Evolutionary conservation across 2,888 invertebrate genomes (phyloP).

Genomic region (Girardia tigrina): DNA sequence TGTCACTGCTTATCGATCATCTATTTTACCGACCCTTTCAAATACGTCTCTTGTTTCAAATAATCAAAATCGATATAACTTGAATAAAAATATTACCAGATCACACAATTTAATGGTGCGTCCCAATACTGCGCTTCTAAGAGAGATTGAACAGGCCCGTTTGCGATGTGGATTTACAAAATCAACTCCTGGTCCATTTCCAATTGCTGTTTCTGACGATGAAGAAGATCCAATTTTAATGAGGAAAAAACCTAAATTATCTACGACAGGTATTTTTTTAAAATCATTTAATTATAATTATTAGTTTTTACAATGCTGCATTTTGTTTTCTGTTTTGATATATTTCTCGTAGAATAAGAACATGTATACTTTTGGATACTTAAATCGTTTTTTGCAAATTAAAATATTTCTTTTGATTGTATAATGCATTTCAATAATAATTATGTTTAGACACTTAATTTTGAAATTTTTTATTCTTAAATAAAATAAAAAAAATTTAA

Average conservation of each 20-base stretch:
- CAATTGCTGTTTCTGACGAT: conserved; percentile 4
- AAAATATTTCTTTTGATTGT: too few species aligned
- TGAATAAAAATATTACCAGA: conserved; percentile 11
- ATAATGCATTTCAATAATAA: too few species aligned
- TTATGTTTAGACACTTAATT: too few species aligned
- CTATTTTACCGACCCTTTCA: conserved; percentile 6
- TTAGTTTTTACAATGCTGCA: too few species aligned
- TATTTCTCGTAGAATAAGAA: too few species aligned
- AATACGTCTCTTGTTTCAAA: neutral
- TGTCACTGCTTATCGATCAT: neutral
- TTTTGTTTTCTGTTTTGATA: too few species aligned
- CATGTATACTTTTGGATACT: too few species aligned
- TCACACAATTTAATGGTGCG: neutral
- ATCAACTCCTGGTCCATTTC: neutral
- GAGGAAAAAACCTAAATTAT: neutral
- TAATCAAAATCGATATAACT: neutral
- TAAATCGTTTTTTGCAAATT: too few species aligned
- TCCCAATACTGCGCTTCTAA: neutral
- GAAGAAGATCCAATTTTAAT: neutral
- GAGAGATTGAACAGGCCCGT: conserved; percentile 28
- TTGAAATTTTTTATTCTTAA: too few species aligned
- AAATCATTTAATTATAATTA: too few species aligned
- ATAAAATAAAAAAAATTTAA: too few species aligned
- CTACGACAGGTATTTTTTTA: too few species aligned
- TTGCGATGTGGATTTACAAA: conserved; percentile 27